Percentiles rank a stretch among this genome's conserved stretches.
phyloP scores from a whole-genome alignment of 1,140 invertebrate genomes.

The Homalodisca vitripennis region DNA sequence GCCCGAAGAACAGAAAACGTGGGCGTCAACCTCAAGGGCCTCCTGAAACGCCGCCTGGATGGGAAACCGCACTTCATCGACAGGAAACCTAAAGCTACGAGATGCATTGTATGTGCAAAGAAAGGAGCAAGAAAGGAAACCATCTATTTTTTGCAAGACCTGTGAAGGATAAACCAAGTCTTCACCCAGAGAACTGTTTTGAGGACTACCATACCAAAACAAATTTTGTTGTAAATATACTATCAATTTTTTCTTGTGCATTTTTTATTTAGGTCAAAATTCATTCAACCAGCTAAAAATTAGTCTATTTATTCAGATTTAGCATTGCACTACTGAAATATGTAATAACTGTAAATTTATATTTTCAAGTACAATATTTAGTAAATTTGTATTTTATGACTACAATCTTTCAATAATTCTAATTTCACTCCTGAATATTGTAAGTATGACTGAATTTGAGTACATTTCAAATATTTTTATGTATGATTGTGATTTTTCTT shows the following conservation, averaged over 20 bases:
- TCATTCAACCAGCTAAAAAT: no score
- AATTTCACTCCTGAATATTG: no score
- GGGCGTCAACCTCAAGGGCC: not conserved
- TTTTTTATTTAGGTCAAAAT: no score
- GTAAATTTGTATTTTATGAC: no score
- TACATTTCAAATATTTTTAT: no score
- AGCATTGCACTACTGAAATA: no score
- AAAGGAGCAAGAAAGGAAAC: constrained; percentile 1
- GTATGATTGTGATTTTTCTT: no score
- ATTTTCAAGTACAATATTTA: no score
- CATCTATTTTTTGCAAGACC: constrained; percentile 18
- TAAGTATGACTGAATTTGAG: no score
- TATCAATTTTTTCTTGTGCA: not conserved
- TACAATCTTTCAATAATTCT: no score
- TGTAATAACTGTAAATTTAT: no score
- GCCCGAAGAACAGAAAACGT: not conserved
- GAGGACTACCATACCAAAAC: constrained; percentile 13
- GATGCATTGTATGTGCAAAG: constrained; percentile 17
- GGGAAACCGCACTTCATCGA: not conserved
- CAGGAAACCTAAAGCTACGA: not conserved
- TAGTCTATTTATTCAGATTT: no score
- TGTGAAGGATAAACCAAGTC: constrained; percentile 3
- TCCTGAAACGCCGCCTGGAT: not conserved
- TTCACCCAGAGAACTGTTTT: constrained; percentile 18
- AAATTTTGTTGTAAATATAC: not conserved